Conservation (phyloP, 1,140 invertebrate genomes). For the Drosophila mayri region DNA sequence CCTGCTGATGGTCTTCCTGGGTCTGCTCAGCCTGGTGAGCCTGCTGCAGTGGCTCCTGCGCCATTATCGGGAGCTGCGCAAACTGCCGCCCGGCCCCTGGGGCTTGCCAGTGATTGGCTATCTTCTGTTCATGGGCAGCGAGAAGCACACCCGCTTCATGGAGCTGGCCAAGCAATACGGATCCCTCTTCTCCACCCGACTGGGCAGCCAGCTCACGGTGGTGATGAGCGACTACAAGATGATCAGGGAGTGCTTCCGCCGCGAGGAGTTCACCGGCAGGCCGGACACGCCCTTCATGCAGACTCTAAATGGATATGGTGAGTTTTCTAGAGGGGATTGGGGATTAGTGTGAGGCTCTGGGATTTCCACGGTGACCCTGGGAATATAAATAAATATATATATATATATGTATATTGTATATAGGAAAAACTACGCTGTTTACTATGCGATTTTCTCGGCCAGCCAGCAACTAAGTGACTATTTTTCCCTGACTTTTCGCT, state of each 20-base stretch:
- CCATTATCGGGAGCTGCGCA: constrained; percentile 85
- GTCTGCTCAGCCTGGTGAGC: constrained; percentile 85
- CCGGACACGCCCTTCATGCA: constrained; percentile 93
- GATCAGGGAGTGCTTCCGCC: constrained; percentile 93
- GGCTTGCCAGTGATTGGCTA: constrained; percentile 93
- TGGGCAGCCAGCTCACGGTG: constrained; percentile 93
- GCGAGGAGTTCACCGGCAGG: constrained; percentile 93
- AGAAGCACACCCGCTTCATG: constrained; percentile 91
- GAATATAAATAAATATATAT: not conserved
- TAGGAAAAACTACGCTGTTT: constrained; percentile 23
- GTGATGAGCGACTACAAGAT: constrained; percentile 93
- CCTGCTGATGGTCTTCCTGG: constrained; percentile 86
- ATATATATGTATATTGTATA: not conserved
- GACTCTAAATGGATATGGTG: constrained; percentile 95
- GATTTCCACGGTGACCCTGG: not conserved
- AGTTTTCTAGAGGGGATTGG: constrained; percentile 68
- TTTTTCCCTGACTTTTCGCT: constrained; percentile 5
- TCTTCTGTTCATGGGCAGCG: constrained; percentile 91
- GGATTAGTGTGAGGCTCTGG: not conserved
- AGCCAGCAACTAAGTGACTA: constrained; percentile 4
- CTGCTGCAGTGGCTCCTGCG: constrained; percentile 86
- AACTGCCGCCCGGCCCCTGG: constrained; percentile 93
- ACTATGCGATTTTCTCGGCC: constrained; percentile 3
- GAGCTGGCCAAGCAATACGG: constrained; percentile 92
- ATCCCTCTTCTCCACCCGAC: constrained; percentile 89